phyloP scores from a whole-genome alignment of 1,140 invertebrate species.

The Nymphalis io region DNA sequence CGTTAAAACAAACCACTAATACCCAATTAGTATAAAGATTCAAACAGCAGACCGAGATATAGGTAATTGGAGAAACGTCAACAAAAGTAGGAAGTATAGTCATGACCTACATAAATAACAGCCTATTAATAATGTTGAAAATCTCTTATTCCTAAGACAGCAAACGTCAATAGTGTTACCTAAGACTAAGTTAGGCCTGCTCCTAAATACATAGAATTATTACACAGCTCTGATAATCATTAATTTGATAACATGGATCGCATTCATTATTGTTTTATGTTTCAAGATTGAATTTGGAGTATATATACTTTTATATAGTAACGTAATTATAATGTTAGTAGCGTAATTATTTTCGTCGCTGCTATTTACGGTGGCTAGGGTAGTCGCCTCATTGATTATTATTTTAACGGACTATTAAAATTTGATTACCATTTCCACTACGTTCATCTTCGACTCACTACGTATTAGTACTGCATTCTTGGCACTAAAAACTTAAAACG shows the following conservation, averaged over 20 bases:
- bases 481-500: slow-evolving; percentile 46
- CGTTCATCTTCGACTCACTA: slow-evolving; percentile 73
- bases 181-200: background rate
- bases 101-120: slow-evolving; percentile 33
- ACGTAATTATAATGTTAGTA: slow-evolving; percentile 13
- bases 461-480: slow-evolving; percentile 54
- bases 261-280: background rate
- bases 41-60: slow-evolving; percentile 32
- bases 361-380: slow-evolving; percentile 57
- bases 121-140: slow-evolving; percentile 17
- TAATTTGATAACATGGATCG: background rate
- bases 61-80: slow-evolving; percentile 33
- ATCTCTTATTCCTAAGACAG: background rate
- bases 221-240: no score
- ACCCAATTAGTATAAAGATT: slow-evolving; percentile 46
- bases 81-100: slow-evolving; percentile 39
- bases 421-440: slow-evolving; percentile 75
- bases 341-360: slow-evolving; percentile 35
- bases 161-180: background rate
- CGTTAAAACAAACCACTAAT: slow-evolving; percentile 39
- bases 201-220: background rate
- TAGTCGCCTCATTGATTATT: slow-evolving; percentile 78
- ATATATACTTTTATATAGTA: background rate
- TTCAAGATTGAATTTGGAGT: background rate
- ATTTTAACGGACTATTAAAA: slow-evolving; percentile 80